phyloP scores from a whole-genome alignment of 2,888 invertebrate genomes.

The Drosophila vallismaia region DNA sequence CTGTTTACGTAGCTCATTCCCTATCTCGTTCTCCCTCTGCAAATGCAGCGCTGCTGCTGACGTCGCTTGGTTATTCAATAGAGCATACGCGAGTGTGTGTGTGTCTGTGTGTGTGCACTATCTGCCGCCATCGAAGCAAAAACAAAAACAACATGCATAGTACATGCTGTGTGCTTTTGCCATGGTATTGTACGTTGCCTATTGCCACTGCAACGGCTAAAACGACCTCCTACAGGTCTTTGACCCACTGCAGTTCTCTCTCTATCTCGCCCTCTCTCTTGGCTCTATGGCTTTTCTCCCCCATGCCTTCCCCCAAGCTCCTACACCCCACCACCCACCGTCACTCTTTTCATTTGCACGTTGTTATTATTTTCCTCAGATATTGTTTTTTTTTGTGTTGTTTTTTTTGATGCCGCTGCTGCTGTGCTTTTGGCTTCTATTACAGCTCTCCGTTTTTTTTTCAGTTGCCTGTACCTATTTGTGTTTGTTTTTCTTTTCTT shows the following conservation, averaged over 20 bases:
- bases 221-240: constrained; percentile 84
- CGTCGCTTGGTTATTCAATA: constrained; percentile 64
- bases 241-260: constrained; percentile 77
- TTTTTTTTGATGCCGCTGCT: constrained; percentile 16
- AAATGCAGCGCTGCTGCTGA: constrained; percentile 56
- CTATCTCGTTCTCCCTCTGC: constrained; percentile 40
- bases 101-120: constrained; percentile 57
- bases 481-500: constrained; percentile 18
- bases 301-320: background rate
- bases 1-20: constrained; percentile 2
- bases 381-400: constrained; percentile 17
- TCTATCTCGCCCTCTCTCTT: constrained; percentile 15
- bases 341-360: constrained; percentile 63
- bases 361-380: constrained; percentile 57
- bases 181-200: constrained; percentile 80
- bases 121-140: constrained; percentile 63
- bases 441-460: constrained; percentile 23
- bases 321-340: constrained; percentile 14
- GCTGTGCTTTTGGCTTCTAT: constrained; percentile 37
- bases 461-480: constrained; percentile 33
- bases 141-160: constrained; percentile 9
- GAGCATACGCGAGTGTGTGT: constrained; percentile 37
- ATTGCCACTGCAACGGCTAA: constrained; percentile 80
- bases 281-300: background rate
- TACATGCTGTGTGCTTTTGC: constrained; percentile 49